Percentiles rank a stretch among this genome's conserved stretches.
These are phyloP conservation scores for Muraenolepis orangiensis DNA, from an alignment of 2,797 vertebrate species.

Conservation along the genomic window DNA sequence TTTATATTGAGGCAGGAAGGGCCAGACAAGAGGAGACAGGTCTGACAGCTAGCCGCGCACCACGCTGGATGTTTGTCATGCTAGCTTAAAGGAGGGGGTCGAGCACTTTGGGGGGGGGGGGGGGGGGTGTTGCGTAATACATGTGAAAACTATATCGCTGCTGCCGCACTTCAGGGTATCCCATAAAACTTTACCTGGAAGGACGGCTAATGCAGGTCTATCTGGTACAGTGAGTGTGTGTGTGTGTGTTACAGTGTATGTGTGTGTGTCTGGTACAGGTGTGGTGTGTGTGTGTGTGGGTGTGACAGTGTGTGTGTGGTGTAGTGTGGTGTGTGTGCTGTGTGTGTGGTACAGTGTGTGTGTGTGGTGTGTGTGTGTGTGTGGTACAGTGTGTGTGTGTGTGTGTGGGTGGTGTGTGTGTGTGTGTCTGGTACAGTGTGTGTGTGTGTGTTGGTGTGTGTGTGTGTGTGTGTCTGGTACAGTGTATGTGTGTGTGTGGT, in stretches of 20 bases:
- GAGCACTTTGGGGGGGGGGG: no score
- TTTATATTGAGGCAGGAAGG: neutral
- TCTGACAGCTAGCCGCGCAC: neutral
- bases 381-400: no score
- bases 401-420: neutral
- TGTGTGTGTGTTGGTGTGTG: neutral
- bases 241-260: neutral
- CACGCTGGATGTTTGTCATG: neutral
- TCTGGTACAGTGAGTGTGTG: neutral
- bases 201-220: neutral
- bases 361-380: no score
- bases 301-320: slow-evolving; percentile 36
- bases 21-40: neutral
- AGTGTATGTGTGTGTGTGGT: no score
- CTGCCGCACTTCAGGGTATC: neutral
- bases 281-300: no score
- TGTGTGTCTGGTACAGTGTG: no score
- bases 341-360: neutral
- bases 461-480: neutral
- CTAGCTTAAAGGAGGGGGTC: neutral
- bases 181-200: neutral
- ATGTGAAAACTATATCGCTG: neutral
- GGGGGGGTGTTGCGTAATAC: neutral
- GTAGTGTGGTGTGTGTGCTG: no score
- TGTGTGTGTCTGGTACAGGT: neutral